Base-by-base conservation (phyloP, 2,888 invertebrate species). In the Trissoscelio sp. region DNA sequence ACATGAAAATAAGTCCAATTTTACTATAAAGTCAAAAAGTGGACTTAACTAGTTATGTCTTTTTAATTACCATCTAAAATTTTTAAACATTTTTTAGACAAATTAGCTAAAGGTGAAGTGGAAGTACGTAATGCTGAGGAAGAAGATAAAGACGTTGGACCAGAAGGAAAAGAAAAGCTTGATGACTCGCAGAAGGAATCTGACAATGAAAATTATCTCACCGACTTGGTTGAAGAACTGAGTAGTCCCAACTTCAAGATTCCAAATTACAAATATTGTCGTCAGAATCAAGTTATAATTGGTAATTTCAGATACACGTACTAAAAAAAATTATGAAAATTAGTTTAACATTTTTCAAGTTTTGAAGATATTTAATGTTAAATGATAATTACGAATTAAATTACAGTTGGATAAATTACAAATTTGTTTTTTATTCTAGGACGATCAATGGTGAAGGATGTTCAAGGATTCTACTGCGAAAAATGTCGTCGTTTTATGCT, bases 61-160 rank as follows among this genome's bases (percentile, higher is more conserved):
- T n/a, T n/a, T n/a, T n/a, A n/a, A n/a, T n/a, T n/a, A n/a, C n/a
- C n/a, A n/a, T n/a, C n/a, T n/a, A n/a, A n/a, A n/a, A n/a, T 31
- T 31, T 24, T 7, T 28, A 51, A 72, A 85, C 69, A 11, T 16
- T 48, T 34, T 55, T 1, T 46, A 91, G 91, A 91, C 58, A 91
- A 91, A 88, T 79, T 91, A 66, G 89, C 87, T 2, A 89, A 91
- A 72, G 92, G 92, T 31, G 92, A 91, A 84, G 88, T 88, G 2
- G 92, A 93, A 93, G 92, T 92, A 93, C 92, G 92, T 92, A 92
- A 88, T 88, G 92, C 92, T 9, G 93, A 93, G 82, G 93, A 93
- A 73, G 93, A 93, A 85, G 93, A 93, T 42, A 92, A 93, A 81
- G 93, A 92, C 88, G 85, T 84, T 48, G 92, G 92, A 11, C 90